Evolutionary conservation across 2,888 invertebrate genomes (phyloP), one percentile per base, ranked within the genome.

Genomic region (Temnothorax ravouxi): DNA sequence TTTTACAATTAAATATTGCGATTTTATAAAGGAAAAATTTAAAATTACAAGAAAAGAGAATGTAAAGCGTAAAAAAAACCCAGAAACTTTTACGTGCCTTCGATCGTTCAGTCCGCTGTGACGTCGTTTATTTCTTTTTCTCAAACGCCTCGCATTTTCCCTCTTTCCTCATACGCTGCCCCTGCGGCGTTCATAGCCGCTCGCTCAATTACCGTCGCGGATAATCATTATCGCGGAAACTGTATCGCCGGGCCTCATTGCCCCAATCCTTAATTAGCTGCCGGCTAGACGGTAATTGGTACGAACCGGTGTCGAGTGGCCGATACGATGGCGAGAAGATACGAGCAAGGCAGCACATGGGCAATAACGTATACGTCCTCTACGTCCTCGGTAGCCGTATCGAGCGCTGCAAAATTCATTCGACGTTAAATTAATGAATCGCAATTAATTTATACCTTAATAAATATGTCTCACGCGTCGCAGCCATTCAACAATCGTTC

Each of bases 181-280:
- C 84, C 87, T 88, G 84, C 84, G 85, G 91, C 88, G 90, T 89
- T 67, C 44, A 83, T 67, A 84, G 75, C 87, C 91, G 86, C 89
- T 91, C 90, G 88, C 92, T 93, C 92, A 93, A 93, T 93, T 93
- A 93, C 90, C 91, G 87, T 91, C 92, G 90, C 90, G 90, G 88
- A 92, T 93, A 92, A 93, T 93, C 91, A 93, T 93, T 93, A 93
- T 93, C 93, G 90, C 92, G 88, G 92, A 92, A 93, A 93, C 92
- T 91, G 86, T 92, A 93, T 93, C 91, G 92, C 88, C 84, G 89
- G 90, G 92, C 92, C 93, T 93, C 93, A 92, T 93, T 93, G 93
- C 92, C 92, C 91, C 92, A 92, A 93, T 93, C 93, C 92, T 93
- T 93, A 93, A 93, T 93, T 93, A 93, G 93, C 93, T 90, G 87